Conservation (phyloP, 2,888 invertebrate species). For the Phrixothrix hirtus region DNA sequence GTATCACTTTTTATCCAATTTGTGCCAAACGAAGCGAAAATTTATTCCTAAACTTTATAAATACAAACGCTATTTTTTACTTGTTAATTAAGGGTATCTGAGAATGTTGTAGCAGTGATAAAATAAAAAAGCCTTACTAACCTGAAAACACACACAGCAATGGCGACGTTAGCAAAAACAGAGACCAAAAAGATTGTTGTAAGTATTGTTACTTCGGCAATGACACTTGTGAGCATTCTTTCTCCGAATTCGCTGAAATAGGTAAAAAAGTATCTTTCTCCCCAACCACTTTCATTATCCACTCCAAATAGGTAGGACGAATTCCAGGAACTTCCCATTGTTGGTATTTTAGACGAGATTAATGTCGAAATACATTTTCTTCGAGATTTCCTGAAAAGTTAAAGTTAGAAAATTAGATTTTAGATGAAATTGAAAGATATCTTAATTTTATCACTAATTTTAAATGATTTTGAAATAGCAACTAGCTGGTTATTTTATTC, state of each 20-base stretch:
- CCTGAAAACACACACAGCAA: constrained; percentile 59
- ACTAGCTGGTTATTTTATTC: no score
- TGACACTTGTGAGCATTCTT: constrained; percentile 48
- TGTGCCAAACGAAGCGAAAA: not conserved
- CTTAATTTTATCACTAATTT: no score
- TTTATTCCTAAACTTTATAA: not conserved
- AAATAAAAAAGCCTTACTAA: constrained; percentile 40
- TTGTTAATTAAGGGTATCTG: not conserved
- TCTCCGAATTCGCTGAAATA: constrained; percentile 61
- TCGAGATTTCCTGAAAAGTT: no score
- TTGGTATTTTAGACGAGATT: no score
- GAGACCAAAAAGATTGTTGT: constrained; percentile 55
- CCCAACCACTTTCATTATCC: constrained; percentile 59
- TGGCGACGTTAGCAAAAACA: constrained; percentile 59
- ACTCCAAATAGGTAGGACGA: constrained; percentile 60
- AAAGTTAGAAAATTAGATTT: no score
- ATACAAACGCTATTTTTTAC: not conserved
- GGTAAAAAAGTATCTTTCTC: constrained; percentile 61
- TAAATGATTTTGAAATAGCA: no score
- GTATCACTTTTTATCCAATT: not conserved
- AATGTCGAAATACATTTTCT: no score
- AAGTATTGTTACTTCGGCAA: constrained; percentile 53
- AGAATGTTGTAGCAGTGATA: not conserved
- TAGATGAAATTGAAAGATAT: no score
- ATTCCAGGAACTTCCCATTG: constrained; percentile 46